Evolutionary conservation across 2,113 vertebrate species (phyloP), one percentile per base, ranked within the genome.

Genomic region (Thunnus thynnus): DNA sequence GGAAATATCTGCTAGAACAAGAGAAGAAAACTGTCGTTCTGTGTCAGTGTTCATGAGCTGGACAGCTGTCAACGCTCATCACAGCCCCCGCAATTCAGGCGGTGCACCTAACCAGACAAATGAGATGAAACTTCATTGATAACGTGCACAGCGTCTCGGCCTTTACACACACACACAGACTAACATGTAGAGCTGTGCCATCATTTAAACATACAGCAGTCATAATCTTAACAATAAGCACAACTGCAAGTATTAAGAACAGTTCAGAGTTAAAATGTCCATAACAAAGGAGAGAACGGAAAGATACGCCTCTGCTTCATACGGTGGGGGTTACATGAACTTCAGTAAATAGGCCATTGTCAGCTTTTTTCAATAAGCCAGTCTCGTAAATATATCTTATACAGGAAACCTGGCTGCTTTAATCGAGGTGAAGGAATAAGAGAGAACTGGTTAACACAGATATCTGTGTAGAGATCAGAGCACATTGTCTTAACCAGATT

Each of bases 291-390:
- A 25, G 36, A 36, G 1, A 48, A 61, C 6, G 3, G 10, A 41
- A n/a, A 13, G 22, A 56, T 52, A 8, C 17, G 48, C 47, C 3
- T 13, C 30, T n/a, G 32, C 32, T 52, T 14, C 20, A 55, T 47
- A 3, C 27, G n/a, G 4, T 20, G 32, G 14, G 27, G 9, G 36
- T 51, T 14, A 27, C 20, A 48, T 46, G 6, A 5, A 62, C 41
- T 48, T 32, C 25, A 62, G 48, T 56, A 48, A 64, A 36, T 55
- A 3, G 16, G 22, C 54, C 10, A 27, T 51, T 36, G 5, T 17
- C 20, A 54, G 16, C 20, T 27, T 54, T 69, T 80, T 66, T 20
- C 20, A 80, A 13, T 48, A 57, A 57, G 14, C 27, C 27, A 58
- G 7, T 65, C 61, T 68, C 67, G 5, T 17, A 76, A 64, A 36